These are phyloP conservation scores for Euthynnus affinis DNA, from an alignment of 2,797 vertebrate species.

Conservation along the genomic window DNA sequence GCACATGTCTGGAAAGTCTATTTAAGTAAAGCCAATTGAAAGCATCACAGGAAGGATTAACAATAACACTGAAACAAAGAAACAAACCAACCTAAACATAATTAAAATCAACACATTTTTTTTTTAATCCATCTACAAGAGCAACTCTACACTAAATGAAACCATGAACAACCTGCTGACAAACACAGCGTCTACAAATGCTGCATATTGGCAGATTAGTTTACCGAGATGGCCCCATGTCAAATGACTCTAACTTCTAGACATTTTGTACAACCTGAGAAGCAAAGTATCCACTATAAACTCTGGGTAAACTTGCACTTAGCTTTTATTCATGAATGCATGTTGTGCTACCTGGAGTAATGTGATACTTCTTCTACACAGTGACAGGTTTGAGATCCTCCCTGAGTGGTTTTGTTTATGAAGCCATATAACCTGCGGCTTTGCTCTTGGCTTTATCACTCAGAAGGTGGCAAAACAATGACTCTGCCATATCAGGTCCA, in stretches of 20 bases:
- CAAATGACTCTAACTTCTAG: slow-evolving; percentile 53
- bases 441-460: slow-evolving; percentile 38
- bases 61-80: neutral
- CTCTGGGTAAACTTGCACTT: slow-evolving; percentile 37
- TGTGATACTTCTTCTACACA: slow-evolving; percentile 51
- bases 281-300: slow-evolving; percentile 53
- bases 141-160: slow-evolving; percentile 6
- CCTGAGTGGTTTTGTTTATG: slow-evolving; percentile 53
- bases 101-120: neutral
- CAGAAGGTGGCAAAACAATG: slow-evolving; percentile 50
- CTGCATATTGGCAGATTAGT: slow-evolving; percentile 16
- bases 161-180: neutral
- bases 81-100: neutral
- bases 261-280: slow-evolving; percentile 66
- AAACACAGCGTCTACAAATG: neutral
- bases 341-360: slow-evolving; percentile 58
- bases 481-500: slow-evolving; percentile 34
- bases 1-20: neutral
- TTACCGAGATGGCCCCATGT: slow-evolving; percentile 26
- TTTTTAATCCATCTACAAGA: neutral
- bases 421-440: slow-evolving; percentile 30
- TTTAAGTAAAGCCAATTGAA: neutral
- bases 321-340: slow-evolving; percentile 70
- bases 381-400: slow-evolving; percentile 50
- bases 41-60: neutral